phyloP scores from a whole-genome alignment of 1,140 invertebrate species.

The Acyrthosiphon pisum region DNA sequence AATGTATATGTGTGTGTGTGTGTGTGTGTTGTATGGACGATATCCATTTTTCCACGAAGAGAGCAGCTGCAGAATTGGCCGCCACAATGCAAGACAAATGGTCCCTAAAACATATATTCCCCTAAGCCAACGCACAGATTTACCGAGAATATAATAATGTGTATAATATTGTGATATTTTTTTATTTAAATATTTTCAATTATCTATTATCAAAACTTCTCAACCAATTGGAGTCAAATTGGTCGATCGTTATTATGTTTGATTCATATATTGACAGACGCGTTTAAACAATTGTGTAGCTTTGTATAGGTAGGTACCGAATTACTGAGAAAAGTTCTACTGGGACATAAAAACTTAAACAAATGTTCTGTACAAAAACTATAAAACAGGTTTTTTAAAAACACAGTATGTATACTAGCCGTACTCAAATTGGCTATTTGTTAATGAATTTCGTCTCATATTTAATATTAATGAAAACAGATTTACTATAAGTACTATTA shows the following conservation, averaged over 20 bases:
- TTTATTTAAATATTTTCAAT: constrained; percentile 39
- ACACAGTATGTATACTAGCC: background rate
- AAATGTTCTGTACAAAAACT: background rate
- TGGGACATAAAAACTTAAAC: background rate
- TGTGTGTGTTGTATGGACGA: constrained; percentile 18
- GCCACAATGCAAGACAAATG: constrained; percentile 57
- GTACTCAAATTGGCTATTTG: background rate
- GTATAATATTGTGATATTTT: constrained; percentile 52
- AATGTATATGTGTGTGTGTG: background rate
- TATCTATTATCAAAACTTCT: background rate
- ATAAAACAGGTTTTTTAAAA: background rate
- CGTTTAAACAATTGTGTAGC: background rate
- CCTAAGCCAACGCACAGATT: background rate
- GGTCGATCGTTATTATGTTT: background rate
- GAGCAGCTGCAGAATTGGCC: constrained; percentile 53
- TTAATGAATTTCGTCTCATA: background rate
- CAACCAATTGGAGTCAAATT: background rate
- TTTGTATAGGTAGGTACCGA: background rate
- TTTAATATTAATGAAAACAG: background rate
- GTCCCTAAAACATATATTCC: constrained; percentile 45
- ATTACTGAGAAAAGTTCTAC: background rate
- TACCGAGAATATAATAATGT: background rate
- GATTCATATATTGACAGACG: background rate
- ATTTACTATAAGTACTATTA: background rate
- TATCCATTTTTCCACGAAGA: constrained; percentile 55